These are phyloP conservation scores for Formica exsecta DNA, from an alignment of 1,140 invertebrate genomes.

Conservation along the genomic window DNA sequence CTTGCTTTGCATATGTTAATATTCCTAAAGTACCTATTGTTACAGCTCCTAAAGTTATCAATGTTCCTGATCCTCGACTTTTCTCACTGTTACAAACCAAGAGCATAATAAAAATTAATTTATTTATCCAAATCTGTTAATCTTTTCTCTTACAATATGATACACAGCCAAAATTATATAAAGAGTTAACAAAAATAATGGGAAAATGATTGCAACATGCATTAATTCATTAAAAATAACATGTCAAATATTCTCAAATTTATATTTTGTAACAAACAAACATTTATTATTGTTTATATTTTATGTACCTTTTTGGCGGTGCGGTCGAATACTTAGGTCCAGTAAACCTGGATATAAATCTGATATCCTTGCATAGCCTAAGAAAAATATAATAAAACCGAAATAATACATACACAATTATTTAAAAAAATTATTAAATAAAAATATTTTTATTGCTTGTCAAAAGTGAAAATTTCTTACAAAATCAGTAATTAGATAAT, in stretches of 20 bases:
- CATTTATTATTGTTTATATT: constrained; percentile 20
- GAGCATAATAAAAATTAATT: constrained; percentile 32
- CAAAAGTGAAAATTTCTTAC: background rate
- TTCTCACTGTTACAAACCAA: constrained; percentile 73
- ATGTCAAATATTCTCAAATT: background rate
- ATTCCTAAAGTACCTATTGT: constrained; percentile 86
- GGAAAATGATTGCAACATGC: background rate
- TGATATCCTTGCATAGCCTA: constrained; percentile 80
- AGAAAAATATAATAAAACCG: constrained; percentile 64
- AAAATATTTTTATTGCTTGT: background rate
- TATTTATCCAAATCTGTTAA: background rate
- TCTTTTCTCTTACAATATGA: background rate
- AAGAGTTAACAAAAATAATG: background rate
- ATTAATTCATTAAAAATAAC: constrained; percentile 34
- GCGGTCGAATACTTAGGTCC: constrained; percentile 81
- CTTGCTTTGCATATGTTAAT: constrained; percentile 89
- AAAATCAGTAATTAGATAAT: background rate
- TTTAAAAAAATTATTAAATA: background rate
- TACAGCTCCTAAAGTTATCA: constrained; percentile 87
- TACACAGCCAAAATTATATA: background rate
- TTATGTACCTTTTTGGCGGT: constrained; percentile 69
- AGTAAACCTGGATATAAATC: constrained; percentile 76
- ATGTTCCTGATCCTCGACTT: constrained; percentile 74
- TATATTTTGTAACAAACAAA: too few species aligned
- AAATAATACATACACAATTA: background rate